Evolutionary conservation across 1,140 invertebrate species (phyloP).

Genomic region (Lasaia peninsularis): DNA sequence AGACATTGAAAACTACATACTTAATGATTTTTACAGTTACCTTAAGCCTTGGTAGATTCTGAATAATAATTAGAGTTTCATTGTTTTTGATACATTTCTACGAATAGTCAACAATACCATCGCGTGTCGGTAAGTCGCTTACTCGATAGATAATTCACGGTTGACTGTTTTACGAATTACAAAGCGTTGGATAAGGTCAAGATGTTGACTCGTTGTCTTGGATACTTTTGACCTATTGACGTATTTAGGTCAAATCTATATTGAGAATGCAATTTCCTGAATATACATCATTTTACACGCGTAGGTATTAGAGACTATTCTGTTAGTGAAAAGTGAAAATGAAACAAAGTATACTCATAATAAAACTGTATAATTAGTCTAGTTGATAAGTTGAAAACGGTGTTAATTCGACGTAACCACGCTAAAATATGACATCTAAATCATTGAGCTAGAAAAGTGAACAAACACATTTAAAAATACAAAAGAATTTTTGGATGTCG

Average conservation of each 20-base stretch:
- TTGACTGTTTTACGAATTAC: slow-evolving; percentile 15
- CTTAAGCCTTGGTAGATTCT: neutral
- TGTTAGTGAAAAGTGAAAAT: no score
- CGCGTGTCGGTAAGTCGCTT: slow-evolving; percentile 19
- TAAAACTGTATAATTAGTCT: no score
- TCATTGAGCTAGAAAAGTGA: no score
- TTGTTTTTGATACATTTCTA: slow-evolving; percentile 9
- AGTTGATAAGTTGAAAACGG: no score
- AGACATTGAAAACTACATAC: neutral
- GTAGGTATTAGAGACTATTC: no score
- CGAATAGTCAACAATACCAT: neutral
- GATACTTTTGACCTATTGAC: slow-evolving; percentile 30
- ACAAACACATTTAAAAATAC: no score
- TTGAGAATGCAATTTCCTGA: neutral
- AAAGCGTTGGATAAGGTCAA: slow-evolving; percentile 30
- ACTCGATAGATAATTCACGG: neutral
- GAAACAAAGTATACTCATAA: no score
- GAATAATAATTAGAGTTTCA: neutral
- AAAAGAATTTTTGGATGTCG: no score
- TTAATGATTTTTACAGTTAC: neutral
- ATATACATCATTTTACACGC: no score
- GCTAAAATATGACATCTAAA: no score
- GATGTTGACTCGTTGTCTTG: slow-evolving; percentile 49
- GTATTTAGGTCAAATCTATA: slow-evolving; percentile 2
- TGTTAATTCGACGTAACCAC: no score